A percentile compares a stretch with the other conserved stretches of the same genome.
phyloP scores from a whole-genome alignment of 2,888 invertebrate species.

The Drosophila barbarae region DNA sequence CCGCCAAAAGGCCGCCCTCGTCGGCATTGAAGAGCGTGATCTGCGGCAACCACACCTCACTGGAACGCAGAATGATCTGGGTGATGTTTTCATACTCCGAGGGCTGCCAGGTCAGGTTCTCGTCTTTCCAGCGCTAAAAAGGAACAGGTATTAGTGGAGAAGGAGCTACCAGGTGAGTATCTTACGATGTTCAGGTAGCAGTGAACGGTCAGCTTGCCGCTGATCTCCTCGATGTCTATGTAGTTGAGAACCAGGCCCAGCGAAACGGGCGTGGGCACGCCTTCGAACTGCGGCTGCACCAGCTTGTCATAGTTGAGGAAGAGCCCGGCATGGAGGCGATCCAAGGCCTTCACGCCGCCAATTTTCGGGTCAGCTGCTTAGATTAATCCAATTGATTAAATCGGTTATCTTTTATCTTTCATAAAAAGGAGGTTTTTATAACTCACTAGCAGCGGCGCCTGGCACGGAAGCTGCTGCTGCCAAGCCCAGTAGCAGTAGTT shows the following conservation, averaged over 20 bases:
- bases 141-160: slow-evolving; percentile 22
- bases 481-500: slow-evolving; percentile 27
- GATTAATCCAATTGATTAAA: neutral
- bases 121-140: slow-evolving; percentile 86
- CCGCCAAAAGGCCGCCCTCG: slow-evolving; percentile 81
- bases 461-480: slow-evolving; percentile 54
- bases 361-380: slow-evolving; percentile 4
- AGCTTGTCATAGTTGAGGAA: slow-evolving; percentile 81
- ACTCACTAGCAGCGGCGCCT: slow-evolving; percentile 65
- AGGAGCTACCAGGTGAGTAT: neutral
- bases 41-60: slow-evolving; percentile 90
- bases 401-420: neutral
- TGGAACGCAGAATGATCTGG: slow-evolving; percentile 83
- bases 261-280: slow-evolving; percentile 65
- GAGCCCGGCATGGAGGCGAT: slow-evolving; percentile 78
- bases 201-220: slow-evolving; percentile 83
- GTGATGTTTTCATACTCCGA: slow-evolving; percentile 84
- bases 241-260: slow-evolving; percentile 83
- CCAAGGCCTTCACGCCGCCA: slow-evolving; percentile 58
- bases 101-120: slow-evolving; percentile 87
- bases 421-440: neutral
- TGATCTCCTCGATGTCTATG: slow-evolving; percentile 84
- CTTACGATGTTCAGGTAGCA: slow-evolving; percentile 84
- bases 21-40: slow-evolving; percentile 84
- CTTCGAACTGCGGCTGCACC: slow-evolving; percentile 71